Base-by-base conservation (phyloP, 64 coral and sea anemone species). In the Catalaphyllia jardinei region DNA sequence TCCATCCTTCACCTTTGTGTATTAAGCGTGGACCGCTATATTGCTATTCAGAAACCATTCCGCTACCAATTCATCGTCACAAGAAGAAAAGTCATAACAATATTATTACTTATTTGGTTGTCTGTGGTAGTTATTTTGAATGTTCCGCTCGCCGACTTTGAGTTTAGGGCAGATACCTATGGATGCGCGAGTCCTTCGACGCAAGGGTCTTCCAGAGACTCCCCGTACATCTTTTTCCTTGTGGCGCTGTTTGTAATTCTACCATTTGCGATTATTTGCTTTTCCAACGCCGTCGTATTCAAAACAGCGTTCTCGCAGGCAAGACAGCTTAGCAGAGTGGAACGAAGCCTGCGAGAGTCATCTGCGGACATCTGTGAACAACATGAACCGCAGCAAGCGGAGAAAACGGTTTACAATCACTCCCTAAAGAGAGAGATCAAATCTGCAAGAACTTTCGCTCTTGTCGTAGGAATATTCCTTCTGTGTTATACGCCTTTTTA, bases 1-100 rank as follows among this genome's bases (percentile, higher is more conserved):
- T 98, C 96, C 1, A 93, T 98, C 50, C 89, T 98, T 33, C 96
- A 98, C 29, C 52, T 98, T 31, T 89, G 90, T 80, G 87, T 89
- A 31, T 72, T 98, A 7, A 98, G 96, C 25, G 69, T 98, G 16
- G 96, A 98, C 71, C 93, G 96, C 55, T 98, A 89, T 74, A 82
- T 98, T 3, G 93, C 96, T n/a, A 98, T 98, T 27, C 73, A 94
- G 46, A 83, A 64, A 61, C 96, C 96, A 62, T 90, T 98, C 75
- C 79, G 90, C 25, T 98, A 98, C 35, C 54, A 64, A 62, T 79
- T 79, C 1, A 62, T 87, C 8, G 76, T 98, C 22, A 98, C 96
- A 6, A 95, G 27, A 73, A 74, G 60, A 59, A 81, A 90, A 22
- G 90, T 98, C 1, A 61, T 67, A 8, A 20, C 76, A 8, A 31